phyloP scores from a whole-genome alignment of 2,113 vertebrate genomes.

The Falco punctatus region DNA sequence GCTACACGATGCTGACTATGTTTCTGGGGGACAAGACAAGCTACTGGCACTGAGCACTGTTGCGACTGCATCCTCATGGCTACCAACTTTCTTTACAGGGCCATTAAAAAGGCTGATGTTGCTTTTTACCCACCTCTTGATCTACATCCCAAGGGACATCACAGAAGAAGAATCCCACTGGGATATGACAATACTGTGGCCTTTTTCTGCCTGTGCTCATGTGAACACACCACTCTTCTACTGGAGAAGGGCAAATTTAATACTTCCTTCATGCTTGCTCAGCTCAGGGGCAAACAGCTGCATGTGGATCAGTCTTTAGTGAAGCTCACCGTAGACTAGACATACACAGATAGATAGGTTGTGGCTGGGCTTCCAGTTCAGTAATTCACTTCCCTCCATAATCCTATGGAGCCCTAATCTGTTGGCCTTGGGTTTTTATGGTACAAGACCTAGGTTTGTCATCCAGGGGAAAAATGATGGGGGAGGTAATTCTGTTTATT shows the following conservation, averaged over 20 bases:
- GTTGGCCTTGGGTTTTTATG: not conserved
- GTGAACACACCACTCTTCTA: not conserved
- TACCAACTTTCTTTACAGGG: not conserved
- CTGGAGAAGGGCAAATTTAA: not conserved
- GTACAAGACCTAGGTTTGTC: slow-evolving; percentile 8
- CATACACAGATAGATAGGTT: not conserved
- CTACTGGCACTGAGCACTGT: not conserved
- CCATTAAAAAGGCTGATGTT: not conserved
- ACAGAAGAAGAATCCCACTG: not conserved
- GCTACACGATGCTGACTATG: fast-evolving
- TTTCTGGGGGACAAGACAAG: not conserved
- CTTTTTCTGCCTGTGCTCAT: not conserved
- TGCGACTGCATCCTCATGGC: not conserved
- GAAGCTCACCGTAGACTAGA: not conserved
- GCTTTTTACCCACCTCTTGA: not conserved
- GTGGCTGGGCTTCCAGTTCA: slow-evolving; percentile 28
- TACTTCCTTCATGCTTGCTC: fast-evolving
- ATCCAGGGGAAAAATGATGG: not conserved
- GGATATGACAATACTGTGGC: no score
- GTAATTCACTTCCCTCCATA: not conserved
- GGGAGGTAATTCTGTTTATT: slow-evolving; percentile 45
- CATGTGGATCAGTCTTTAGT: not conserved
- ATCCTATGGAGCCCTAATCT: not conserved
- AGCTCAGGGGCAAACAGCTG: not conserved
- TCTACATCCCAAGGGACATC: not conserved